Conservation (phyloP, 2,113 vertebrate species). For the Colistium nudipinnis region DNA sequence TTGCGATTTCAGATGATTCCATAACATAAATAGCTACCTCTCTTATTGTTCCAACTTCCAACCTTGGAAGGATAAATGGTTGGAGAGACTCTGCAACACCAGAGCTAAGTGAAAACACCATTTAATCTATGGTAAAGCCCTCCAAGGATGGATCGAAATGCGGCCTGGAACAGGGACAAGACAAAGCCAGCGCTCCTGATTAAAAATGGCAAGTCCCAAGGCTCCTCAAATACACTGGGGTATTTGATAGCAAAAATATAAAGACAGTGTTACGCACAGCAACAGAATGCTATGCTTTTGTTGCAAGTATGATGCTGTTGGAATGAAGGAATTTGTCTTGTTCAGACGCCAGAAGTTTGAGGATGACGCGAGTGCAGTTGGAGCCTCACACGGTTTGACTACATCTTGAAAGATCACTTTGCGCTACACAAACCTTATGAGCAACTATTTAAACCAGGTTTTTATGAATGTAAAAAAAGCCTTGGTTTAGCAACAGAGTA, state of each 20-base stretch:
- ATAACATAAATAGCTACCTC: conserved; percentile 49
- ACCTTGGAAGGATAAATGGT: conserved; percentile 51
- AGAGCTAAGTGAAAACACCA: conserved; percentile 63
- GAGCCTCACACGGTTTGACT: conserved; percentile 21
- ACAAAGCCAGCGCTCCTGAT: conserved; percentile 71
- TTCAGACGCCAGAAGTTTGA: conserved; percentile 28
- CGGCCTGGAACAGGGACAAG: conserved; percentile 65
- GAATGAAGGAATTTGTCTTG: conserved; percentile 26
- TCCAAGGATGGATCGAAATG: conserved; percentile 59
- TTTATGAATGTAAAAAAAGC: conserved; percentile 23
- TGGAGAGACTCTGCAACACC: conserved; percentile 49
- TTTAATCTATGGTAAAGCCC: conserved; percentile 71
- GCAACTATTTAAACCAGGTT: conserved; percentile 30
- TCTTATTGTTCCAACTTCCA: conserved; percentile 47
- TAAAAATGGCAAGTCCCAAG: conserved; percentile 71
- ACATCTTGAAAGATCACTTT: conserved; percentile 15
- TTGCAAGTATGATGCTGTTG: conserved; percentile 10
- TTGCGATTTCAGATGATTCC: conserved; percentile 33
- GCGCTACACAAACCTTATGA: conserved; percentile 9
- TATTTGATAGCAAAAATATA: conserved; percentile 54
- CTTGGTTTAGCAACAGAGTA: conserved; percentile 24
- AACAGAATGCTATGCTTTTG: conserved; percentile 33
- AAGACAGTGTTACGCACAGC: conserved; percentile 39
- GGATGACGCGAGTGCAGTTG: conserved; percentile 25
- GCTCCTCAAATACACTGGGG: conserved; percentile 48